Percentiles rank a stretch among this genome's conserved stretches.
These are phyloP conservation scores for Coleophora flavipennella DNA, from an alignment of 2,888 invertebrate genomes.

Conservation along the genomic window DNA sequence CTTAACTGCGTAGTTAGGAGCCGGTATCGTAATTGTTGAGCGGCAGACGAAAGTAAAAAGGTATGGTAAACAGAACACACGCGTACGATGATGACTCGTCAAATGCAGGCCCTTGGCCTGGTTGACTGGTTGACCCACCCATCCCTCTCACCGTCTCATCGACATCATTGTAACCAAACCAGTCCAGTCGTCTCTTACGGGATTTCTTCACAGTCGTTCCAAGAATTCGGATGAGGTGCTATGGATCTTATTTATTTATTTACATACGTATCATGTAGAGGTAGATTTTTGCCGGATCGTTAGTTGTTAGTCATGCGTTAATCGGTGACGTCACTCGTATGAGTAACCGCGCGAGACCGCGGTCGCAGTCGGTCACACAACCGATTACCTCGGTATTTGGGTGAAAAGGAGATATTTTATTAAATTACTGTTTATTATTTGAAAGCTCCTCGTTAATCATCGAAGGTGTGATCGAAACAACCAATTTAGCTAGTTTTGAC, in stretches of 20 bases:
- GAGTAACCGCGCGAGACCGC: conserved; percentile 50
- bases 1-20: conserved; percentile 14
- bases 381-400: conserved; percentile 42
- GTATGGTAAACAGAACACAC: conserved; percentile 16
- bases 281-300: conserved; percentile 40
- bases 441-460: conserved; percentile 7
- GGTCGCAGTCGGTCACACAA: conserved; percentile 32
- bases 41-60: conserved; percentile 27
- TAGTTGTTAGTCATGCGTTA: conserved; percentile 47
- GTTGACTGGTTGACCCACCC: neutral
- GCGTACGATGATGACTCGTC: conserved; percentile 25
- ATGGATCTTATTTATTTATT: conserved; percentile 10
- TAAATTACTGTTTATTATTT: conserved; percentile 16
- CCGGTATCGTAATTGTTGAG: conserved; percentile 15
- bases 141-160: neutral
- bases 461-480: too few species aligned
- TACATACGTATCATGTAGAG: conserved; percentile 5
- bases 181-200: conserved; percentile 17
- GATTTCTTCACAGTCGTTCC: conserved; percentile 26
- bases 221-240: conserved; percentile 2
- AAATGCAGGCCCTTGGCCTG: conserved; percentile 7
- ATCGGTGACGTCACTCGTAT: conserved; percentile 58
- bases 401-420: conserved; percentile 36
- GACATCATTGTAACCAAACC: neutral
- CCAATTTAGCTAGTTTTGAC: too few species aligned